A percentile compares a stretch with the other conserved stretches of the same genome.
phyloP scores from a whole-genome alignment of 1,140 invertebrate genomes.

The Acyrthosiphon pisum region DNA sequence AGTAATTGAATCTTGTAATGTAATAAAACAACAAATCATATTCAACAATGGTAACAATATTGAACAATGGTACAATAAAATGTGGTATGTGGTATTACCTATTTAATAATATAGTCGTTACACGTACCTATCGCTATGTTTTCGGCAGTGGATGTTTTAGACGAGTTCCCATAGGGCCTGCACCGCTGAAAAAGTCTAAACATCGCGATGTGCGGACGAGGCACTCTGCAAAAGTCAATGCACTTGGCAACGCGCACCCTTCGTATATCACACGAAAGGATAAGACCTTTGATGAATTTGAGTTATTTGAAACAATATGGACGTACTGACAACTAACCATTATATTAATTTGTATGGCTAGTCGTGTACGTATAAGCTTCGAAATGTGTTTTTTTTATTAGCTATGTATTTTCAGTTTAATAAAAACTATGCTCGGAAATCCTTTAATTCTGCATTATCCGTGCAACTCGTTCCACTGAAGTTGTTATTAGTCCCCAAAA shows the following conservation, averaged over 20 bases:
- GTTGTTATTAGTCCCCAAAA: background rate
- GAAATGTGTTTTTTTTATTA: background rate
- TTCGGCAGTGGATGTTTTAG: background rate
- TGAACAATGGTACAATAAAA: no score
- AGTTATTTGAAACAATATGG: background rate
- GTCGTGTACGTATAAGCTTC: background rate
- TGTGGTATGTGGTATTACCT: no score
- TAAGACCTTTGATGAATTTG: background rate
- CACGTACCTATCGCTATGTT: background rate
- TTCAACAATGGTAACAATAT: no score
- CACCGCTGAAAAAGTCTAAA: background rate
- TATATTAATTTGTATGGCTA: no score
- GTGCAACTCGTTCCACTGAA: background rate
- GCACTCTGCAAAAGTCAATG: background rate
- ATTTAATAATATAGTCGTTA: background rate
- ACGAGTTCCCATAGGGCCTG: conserved; percentile 5
- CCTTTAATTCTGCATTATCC: background rate
- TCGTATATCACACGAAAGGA: background rate
- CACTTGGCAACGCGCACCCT: background rate
- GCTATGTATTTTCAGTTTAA: background rate
- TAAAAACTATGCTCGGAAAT: background rate
- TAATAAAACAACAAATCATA: no score
- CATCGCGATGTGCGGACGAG: background rate
- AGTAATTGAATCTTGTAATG: no score
- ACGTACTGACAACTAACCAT: background rate